Base-by-base conservation (phyloP, 2,797 vertebrate species). In the Chlorospingus semifuscus region DNA sequence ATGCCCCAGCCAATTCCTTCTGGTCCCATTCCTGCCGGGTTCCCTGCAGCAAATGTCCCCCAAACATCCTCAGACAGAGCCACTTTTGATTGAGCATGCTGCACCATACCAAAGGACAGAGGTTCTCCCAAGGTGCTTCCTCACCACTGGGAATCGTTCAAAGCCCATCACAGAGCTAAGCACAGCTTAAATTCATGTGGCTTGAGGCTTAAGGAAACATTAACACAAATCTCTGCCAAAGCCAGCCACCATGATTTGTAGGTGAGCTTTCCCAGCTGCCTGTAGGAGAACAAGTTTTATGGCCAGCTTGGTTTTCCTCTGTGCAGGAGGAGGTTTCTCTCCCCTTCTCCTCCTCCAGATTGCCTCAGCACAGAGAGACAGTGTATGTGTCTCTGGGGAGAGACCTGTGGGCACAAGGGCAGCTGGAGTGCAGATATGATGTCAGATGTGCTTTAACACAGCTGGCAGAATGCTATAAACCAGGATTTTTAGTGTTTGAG, bases 381-480 rank as follows among this genome's bases (percentile, higher is more conserved):
- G 9, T 3, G 20, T 41, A 17, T 42, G 42, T 82, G 7, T 61
- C 56, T 56, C 68, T 17, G 23, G 61, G 57, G 37, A 94, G 76
- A 93, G 82, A 83, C 92, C 69, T 90, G 59, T 81, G 76, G 94
- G 87, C 64, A 89, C 76, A 86, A 88, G 94, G 89, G 95, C 89
- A 95, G 81, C 56, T 84, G 75, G 71, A 93, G 79, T 75, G 57
- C 89, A 94, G 61, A 34, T 78, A 94, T 59, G 69, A 92, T 92
- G 91, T 96, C 94, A 92, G 69, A 59, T 83, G 79, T 89, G 71
- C 88, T 96, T 83, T 83, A 89, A 85, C 72, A 91, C 95, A 94
- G 95, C 87, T 94, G 94, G 79, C 15, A 53, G 47, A 86, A 79
- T 12, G 69, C 76, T 92, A 78, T 95, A 96, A 95, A 95, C 21